phyloP scores from a whole-genome alignment of 2,113 vertebrate genomes.

The Colius striatus region DNA sequence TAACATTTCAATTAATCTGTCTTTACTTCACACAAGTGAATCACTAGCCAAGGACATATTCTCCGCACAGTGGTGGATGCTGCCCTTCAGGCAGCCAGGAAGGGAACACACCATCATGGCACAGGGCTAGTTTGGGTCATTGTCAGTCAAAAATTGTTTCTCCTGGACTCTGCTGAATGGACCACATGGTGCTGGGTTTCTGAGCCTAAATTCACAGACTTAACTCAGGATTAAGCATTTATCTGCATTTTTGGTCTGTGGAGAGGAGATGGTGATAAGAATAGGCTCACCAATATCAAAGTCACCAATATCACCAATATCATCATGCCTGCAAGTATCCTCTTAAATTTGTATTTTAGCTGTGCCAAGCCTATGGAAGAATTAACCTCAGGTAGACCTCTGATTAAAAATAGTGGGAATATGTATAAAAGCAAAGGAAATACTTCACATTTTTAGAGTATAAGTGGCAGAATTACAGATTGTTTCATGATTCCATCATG shows the following conservation, averaged over 20 bases:
- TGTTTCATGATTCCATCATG: not conserved
- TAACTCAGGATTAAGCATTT: not conserved
- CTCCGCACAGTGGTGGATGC: not conserved
- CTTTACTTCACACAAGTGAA: not conserved
- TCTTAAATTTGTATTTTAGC: not conserved
- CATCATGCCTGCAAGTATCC: not conserved
- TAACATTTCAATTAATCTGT: not conserved
- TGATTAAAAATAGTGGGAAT: not conserved
- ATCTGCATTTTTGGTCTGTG: not conserved
- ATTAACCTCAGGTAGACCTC: not conserved
- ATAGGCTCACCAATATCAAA: not conserved
- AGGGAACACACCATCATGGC: not conserved
- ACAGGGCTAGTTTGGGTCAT: accelerated
- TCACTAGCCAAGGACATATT: not conserved
- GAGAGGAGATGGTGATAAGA: not conserved
- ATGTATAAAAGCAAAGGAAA: not conserved
- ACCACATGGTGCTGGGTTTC: not conserved
- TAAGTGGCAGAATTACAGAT: not conserved
- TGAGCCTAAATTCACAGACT: not conserved
- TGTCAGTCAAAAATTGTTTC: not conserved
- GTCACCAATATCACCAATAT: not conserved
- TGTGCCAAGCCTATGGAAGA: not conserved
- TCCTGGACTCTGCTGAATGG: not conserved
- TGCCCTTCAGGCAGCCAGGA: not conserved
- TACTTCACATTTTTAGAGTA: not conserved